These are phyloP conservation scores for Motacilla tschutschensis DNA, from an alignment of 2,113 vertebrate genomes.

Conservation along the genomic window DNA sequence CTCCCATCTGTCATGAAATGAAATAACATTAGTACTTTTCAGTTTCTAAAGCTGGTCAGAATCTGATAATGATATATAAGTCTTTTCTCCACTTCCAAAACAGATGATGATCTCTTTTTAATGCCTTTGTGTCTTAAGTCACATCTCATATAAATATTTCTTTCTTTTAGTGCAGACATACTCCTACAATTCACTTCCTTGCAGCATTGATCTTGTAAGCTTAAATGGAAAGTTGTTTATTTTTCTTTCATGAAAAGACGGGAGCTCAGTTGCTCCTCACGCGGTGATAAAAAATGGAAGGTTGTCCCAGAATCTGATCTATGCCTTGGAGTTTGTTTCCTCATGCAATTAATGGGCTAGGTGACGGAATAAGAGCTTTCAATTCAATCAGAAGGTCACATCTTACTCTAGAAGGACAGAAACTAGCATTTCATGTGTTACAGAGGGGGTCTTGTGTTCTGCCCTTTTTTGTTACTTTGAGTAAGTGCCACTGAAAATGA, in stretches of 20 bases:
- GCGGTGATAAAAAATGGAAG: neutral
- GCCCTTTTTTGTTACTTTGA: neutral
- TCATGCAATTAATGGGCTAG: neutral
- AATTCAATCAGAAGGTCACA: neutral
- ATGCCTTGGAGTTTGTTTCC: neutral
- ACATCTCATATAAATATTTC: constrained; percentile 10
- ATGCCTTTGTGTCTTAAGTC: constrained; percentile 5
- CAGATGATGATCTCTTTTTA: constrained; percentile 25
- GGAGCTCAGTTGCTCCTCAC: neutral
- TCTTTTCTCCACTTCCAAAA: neutral
- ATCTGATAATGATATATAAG: neutral
- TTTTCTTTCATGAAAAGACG: neutral
- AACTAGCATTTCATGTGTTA: neutral
- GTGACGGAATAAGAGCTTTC: neutral
- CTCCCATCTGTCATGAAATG: neutral
- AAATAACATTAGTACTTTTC: neutral
- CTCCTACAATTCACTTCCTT: neutral
- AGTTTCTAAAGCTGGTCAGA: neutral
- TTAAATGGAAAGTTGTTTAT: constrained; percentile 11
- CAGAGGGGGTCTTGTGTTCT: neutral
- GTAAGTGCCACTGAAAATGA: neutral
- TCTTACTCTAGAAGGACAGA: neutral
- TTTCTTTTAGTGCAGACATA: neutral
- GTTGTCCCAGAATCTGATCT: neutral
- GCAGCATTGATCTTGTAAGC: neutral